Evolutionary conservation across 2,113 vertebrate species (phyloP), one percentile per base, ranked within the genome.

Genomic region (Pangasianodon gigas): DNA sequence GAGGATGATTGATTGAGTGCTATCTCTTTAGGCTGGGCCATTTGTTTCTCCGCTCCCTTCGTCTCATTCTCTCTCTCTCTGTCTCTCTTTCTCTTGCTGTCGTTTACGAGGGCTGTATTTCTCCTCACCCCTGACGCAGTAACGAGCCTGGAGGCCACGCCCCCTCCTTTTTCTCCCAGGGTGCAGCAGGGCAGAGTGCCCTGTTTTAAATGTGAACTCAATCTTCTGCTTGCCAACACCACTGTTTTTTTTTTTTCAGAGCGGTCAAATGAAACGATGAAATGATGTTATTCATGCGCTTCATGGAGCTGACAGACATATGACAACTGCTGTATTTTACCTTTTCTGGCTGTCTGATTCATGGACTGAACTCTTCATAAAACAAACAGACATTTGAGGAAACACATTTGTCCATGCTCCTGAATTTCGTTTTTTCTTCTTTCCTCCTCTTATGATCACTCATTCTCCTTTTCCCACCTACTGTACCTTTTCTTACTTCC

Each of bases 1-100:
- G 98, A 98, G 98, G 96, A 97, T 98, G 98, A 99, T 97, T 98
- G 97, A 99, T 98, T 97, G 96, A 97, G 97, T 96, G 93, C 93
- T 95, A 95, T 96, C 96, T 97, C 92, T 94, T 92, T 92, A 92
- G 93, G 94, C 94, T 95, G 94, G 95, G 95, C 94, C 95, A 96
- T 96, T 96, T 95, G 95, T 95, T 95, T 95, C 92, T 91, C 94
- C 54, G 60, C 86, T 88, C 77, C 81, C 51, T 85, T 77, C 84
- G 21, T 87, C 86, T 74, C 87, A 69, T 83, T 83, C 87, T 89
- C 84, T 90, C 91, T 88, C 91, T 93, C 90, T 91, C 91, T 91
- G 84, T 93, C 90, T 93, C 93, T 93, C 88, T 91, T 90, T 93
- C 92, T 94, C 91, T 90, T 90, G 88, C 89, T 94, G 93, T 93